Evolutionary conservation across 1,140 invertebrate genomes (phyloP), one percentile per base, ranked within the genome.

Genomic region (Diabrotica virgifera): DNA sequence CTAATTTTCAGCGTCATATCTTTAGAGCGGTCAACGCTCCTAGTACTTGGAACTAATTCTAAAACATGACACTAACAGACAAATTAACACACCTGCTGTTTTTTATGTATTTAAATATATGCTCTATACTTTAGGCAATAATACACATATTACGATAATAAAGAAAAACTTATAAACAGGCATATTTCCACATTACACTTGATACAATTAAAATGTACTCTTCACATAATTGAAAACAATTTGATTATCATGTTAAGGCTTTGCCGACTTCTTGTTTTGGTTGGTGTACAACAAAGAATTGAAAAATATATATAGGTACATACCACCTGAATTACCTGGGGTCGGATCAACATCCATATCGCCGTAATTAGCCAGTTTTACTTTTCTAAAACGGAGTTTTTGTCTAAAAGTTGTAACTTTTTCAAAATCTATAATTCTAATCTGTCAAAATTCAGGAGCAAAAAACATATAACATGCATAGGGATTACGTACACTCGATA

Each of bases 251-350:
- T 11, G 9, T 11, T 10, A 51, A 11, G 5, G 9, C 9, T 51
- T 51, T 51, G 9, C 9, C 9, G 9, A 10, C 12, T 12, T 12
- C 12, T 10, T 11, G 46, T 51, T 11, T 11, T 11, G 12, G 9
- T 11, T 51, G 1, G 9, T 11, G 2, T 13, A 54, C 9, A 8
- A 54, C 8, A 11, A 12, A 11, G 24, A 54, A 54, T 35, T 9
- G 4, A 8, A 12, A 58, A 58, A 58, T 37, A 37, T n/a, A 36
- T 11, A 38, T 58, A 12, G 14, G 52, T 38, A 53, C 6, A 54
- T 62, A 62, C 60, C 60, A 37, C 46, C 24, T 1, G 60, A 62
- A n/a, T n/a, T 54, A 54, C 60, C 51, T 24, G 60, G 60, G 11
- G 36, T 8, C 6, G 60, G 60, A 54, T 62, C 60, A 5, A 62